phyloP scores from a whole-genome alignment of 2,888 invertebrate species.

The Drosophila putrida region DNA sequence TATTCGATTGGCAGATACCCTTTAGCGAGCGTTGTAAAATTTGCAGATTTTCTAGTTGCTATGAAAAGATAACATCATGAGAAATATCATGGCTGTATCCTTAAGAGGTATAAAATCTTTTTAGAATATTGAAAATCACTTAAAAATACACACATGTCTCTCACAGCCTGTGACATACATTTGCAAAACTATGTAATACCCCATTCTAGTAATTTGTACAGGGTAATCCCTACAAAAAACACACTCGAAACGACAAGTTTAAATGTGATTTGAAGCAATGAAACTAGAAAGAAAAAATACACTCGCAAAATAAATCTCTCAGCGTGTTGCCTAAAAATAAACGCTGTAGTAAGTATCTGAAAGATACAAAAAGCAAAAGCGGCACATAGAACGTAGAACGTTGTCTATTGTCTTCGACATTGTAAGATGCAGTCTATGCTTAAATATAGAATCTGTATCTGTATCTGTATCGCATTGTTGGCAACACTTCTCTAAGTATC shows the following conservation, averaged over 20 bases:
- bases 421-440: conserved; percentile 44
- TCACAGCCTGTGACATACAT: background rate
- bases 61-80: background rate
- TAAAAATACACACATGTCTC: too few species aligned
- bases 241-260: conserved; percentile 36
- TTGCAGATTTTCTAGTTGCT: background rate
- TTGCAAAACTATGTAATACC: background rate
- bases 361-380: conserved; percentile 19
- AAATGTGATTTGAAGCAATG: conserved; percentile 47
- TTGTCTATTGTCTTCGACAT: conserved; percentile 51
- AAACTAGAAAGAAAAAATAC: conserved; percentile 20
- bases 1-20: conserved; percentile 1
- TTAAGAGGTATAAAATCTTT: background rate
- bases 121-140: too few species aligned
- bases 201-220: background rate
- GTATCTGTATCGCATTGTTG: conserved; percentile 21
- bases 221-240: conserved; percentile 16
- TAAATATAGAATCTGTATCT: conserved; percentile 62
- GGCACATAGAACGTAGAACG: conserved; percentile 10
- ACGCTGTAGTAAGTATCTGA: conserved; percentile 26
- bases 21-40: background rate
- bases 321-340: conserved; percentile 37
- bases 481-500: conserved; percentile 22
- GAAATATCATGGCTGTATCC: background rate
- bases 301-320: conserved; percentile 15